These are phyloP conservation scores for Corydoras sp. DNA, from an alignment of 2,113 vertebrate species.

Conservation along the genomic window DNA sequence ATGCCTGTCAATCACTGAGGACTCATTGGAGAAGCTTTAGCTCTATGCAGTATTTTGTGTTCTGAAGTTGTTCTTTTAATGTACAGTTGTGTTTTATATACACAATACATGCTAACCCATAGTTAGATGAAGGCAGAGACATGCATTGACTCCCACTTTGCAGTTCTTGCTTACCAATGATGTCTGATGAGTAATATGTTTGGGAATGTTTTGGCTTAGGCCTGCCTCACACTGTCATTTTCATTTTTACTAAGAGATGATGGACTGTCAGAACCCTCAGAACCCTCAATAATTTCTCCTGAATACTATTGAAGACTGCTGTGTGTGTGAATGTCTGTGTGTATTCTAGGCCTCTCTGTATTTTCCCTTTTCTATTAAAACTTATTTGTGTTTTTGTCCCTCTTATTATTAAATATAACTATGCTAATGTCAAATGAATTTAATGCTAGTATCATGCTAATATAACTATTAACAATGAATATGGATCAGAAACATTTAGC, in stretches of 20 bases:
- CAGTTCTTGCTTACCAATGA: slow-evolving; percentile 40
- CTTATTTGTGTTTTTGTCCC: too few relatives aligned
- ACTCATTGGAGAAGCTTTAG: not conserved
- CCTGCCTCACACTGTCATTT: slow-evolving; percentile 38
- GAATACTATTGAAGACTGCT: slow-evolving; percentile 18
- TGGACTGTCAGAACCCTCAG: slow-evolving; percentile 38
- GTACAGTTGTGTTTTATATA: slow-evolving; percentile 1
- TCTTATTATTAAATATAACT: too few relatives aligned
- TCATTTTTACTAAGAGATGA: slow-evolving; percentile 41
- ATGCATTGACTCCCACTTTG: slow-evolving; percentile 35
- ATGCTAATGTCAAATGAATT: too few relatives aligned
- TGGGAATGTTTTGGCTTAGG: slow-evolving; percentile 30
- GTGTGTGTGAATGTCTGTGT: not conserved
- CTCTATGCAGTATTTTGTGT: not conserved
- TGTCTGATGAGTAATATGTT: slow-evolving; percentile 41
- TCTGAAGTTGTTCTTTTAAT: not conserved
- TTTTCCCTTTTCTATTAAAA: too few relatives aligned
- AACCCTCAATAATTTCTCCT: slow-evolving; percentile 14
- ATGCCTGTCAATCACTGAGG: not conserved
- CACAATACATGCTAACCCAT: slow-evolving; percentile 15
- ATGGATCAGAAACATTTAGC: too few relatives aligned
- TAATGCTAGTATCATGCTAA: too few relatives aligned
- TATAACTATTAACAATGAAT: too few relatives aligned
- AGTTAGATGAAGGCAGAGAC: slow-evolving; percentile 20
- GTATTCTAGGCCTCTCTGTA: too few relatives aligned